Base-by-base conservation (phyloP, 2,797 vertebrate genomes). In the Zenarchopterus dispar region DNA sequence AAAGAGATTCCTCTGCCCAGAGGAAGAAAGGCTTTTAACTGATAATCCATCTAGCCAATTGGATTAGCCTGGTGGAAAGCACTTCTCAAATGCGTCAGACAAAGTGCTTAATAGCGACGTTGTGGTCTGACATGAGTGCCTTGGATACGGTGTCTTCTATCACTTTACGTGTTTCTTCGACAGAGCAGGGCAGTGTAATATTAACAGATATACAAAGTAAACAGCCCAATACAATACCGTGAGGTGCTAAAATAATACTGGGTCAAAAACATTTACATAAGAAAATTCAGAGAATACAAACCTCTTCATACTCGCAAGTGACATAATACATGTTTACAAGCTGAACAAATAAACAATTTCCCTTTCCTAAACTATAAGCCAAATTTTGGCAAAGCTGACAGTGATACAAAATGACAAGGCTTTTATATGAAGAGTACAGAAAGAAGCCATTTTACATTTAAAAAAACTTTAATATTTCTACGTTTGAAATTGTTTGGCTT, bases 11-110 rank as follows among this genome's bases (percentile, higher is more conserved):
- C 82, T 86, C 76, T 26, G 73, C 80, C 80, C 75, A 85, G 84
- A 86, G 89, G 87, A 91, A 89, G 88, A 86, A 86, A 88, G 78
- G 90, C 89, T 92, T 92, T 92, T 92, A 92, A 90, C 88, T 87
- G 84, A 85, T 82, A 85, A 92, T 91, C 89, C 91, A 91, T 91
- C 88, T 78, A 66, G 73, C 79, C 84, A 90, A 92, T 91, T 85
- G 82, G 82, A 91, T 92, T 91, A 90, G 78, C 71, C 70, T 74
- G 64, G 77, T 85, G 71, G 81, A 84, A 70, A 89, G 87, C 86
- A 86, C 75, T 89, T 89, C 85, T 86, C 84, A 87, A 88, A 91
- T 85, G 89, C 80, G 66, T 86, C 76, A 74, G 87, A 89, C 90
- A 90, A 89, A 92, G 90, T 90, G 90, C 89, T 87, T 90, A 87